phyloP scores from a whole-genome alignment of 2,113 vertebrate genomes.

The Prochilodus magdalenae region DNA sequence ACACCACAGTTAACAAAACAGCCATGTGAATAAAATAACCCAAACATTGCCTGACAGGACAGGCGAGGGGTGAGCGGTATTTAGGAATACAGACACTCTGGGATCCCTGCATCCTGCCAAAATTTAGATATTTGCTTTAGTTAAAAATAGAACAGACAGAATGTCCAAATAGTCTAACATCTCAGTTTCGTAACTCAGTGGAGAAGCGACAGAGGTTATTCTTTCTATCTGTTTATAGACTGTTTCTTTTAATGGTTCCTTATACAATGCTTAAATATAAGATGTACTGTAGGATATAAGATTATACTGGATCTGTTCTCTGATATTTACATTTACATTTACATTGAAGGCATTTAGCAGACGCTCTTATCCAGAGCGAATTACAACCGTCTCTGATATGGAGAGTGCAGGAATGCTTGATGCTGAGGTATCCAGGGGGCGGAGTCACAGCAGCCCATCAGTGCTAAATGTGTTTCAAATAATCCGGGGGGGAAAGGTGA shows the following conservation, averaged over 20 bases:
- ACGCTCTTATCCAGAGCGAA: too few species aligned
- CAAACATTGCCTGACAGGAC: slow-evolving; percentile 1
- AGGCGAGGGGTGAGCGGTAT: not conserved
- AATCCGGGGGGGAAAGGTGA: slow-evolving; percentile 14
- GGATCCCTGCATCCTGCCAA: slow-evolving; percentile 28
- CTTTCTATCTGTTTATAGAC: not conserved
- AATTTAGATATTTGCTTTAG: slow-evolving; percentile 1
- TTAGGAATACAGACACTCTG: slow-evolving; percentile 11
- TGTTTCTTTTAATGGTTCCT: not conserved
- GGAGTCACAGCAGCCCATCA: slow-evolving; percentile 58
- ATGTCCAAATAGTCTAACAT: not conserved
- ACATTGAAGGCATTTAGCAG: too few species aligned
- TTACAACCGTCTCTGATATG: too few species aligned
- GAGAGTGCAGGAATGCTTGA: not conserved
- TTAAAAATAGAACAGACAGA: slow-evolving; percentile 9
- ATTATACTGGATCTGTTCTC: not conserved
- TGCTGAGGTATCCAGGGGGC: not conserved
- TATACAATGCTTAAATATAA: not conserved
- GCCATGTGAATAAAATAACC: not conserved
- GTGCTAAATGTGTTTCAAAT: slow-evolving; percentile 33
- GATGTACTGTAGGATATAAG: not conserved
- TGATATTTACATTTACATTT: too few species aligned
- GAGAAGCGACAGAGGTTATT: not conserved
- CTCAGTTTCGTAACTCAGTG: not conserved
- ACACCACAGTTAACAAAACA: not conserved